A percentile compares a stretch with the other conserved stretches of the same genome.
Conservation (phyloP, 2,797 vertebrate species). For the Alca torda region DNA sequence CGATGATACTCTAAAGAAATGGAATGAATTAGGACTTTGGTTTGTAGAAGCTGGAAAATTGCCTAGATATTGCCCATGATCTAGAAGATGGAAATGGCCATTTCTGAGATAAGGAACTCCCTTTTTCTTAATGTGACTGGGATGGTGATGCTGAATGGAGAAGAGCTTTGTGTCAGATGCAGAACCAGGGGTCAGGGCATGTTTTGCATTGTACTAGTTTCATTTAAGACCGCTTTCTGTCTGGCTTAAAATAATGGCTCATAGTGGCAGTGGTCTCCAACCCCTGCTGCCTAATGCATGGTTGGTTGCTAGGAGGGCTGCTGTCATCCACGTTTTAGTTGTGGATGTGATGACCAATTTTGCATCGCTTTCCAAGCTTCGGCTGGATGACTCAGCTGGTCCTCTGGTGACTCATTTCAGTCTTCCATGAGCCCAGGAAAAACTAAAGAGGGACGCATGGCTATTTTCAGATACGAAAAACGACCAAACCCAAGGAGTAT, state of each 20-base stretch:
- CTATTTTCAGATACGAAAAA: constrained; percentile 17
- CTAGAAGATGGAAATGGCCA: not conserved
- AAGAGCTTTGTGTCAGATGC: not conserved
- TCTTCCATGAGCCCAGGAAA: constrained; percentile 22
- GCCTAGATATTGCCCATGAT: not conserved
- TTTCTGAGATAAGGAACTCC: not conserved
- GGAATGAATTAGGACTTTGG: not conserved
- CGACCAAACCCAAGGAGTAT: not conserved
- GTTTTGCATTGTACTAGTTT: not conserved
- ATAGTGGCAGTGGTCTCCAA: not conserved
- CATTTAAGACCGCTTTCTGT: not conserved
- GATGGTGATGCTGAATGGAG: not conserved
- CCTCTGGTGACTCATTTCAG: constrained; percentile 48
- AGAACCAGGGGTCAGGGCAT: not conserved
- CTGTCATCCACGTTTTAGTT: not conserved
- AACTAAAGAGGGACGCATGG: not conserved
- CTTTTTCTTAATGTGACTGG: not conserved
- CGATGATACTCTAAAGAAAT: not conserved
- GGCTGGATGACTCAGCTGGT: constrained; percentile 47
- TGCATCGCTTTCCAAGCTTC: constrained; percentile 28
- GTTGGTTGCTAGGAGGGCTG: constrained; percentile 26
- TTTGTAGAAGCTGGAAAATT: not conserved
- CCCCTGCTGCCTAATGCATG: not conserved
- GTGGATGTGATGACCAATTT: constrained; percentile 26
- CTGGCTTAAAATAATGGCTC: not conserved